Conservation (phyloP, 2,113 vertebrate species). For the Trematomus loennbergii region DNA sequence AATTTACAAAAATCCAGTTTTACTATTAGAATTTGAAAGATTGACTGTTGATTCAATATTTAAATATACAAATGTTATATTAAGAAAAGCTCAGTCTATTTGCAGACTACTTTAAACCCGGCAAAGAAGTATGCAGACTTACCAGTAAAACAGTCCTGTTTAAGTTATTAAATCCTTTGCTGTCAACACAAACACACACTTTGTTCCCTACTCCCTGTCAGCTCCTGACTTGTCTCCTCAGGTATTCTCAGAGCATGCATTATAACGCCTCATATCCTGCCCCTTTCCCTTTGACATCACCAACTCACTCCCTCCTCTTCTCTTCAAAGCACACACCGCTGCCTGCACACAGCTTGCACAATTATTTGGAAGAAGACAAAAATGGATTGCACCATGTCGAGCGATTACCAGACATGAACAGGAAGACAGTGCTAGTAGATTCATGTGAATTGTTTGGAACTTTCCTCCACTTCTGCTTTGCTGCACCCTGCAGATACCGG, state of each 20-base stretch:
- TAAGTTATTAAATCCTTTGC: constrained; percentile 46
- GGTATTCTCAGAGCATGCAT: constrained; percentile 71
- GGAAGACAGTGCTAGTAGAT: not conserved
- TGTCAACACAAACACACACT: constrained; percentile 51
- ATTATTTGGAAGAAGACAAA: constrained; percentile 3
- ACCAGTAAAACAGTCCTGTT: constrained; percentile 46
- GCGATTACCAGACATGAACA: not conserved
- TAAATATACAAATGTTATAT: not conserved
- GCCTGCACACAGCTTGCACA: constrained; percentile 27
- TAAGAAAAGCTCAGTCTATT: not conserved
- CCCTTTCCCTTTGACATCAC: constrained; percentile 69
- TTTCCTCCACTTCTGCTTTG: constrained; percentile 4
- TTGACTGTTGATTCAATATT: not conserved
- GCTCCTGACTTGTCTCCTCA: constrained; percentile 79
- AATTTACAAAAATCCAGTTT: not conserved
- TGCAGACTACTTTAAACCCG: not conserved
- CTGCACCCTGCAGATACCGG: constrained; percentile 3
- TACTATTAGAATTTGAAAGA: not conserved
- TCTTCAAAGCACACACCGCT: constrained; percentile 18
- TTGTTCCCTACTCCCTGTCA: constrained; percentile 62
- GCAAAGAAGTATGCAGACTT: constrained; percentile 52
- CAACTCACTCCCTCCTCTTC: constrained; percentile 70
- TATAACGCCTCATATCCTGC: constrained; percentile 68
- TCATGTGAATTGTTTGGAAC: constrained; percentile 1
- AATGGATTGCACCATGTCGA: constrained; percentile 23